Evolutionary conservation across 2,888 invertebrate genomes (phyloP), one percentile per base, ranked within the genome.

Genomic region (Shargacucullia verbasci): DNA sequence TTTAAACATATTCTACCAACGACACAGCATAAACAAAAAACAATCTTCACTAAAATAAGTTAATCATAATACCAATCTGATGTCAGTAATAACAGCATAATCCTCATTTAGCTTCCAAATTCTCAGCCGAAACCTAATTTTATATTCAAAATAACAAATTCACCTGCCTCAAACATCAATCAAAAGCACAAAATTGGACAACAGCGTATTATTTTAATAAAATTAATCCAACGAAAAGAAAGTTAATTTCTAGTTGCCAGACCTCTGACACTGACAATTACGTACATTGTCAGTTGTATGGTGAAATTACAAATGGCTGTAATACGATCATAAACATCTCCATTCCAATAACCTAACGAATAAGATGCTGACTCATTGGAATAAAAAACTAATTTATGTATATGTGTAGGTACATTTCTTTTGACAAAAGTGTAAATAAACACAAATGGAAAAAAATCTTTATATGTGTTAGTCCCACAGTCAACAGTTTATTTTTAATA

Each of bases 181-280:
- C 79, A 81, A 63, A 66, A 31, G 39, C 43, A 59, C 54, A 58
- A 66, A 65, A 72, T 71, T 60, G 49, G 66, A 59, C 58, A 62
- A 54, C 56, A 15, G n/a, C 38, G 40, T 45, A 69, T 75, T 74
- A 81, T 79, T 74, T 78, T 72, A 78, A 70, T 69, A 67, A 76
- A 75, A 76, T 71, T 71, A 63, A 64, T 68, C 59, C 45, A 54
- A 62, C 29, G 7, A 70, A 61, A 72, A 78, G 76, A 82, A 79
- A 83, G 72, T 70, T 70, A 66, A 72, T 74, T 64, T 74, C 44
- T 57, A 47, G 33, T 53, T 35, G 29, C 29, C 14, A 27, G 83
- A 87, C 87, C 88, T 87, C 66, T 88, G 87, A 87, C 88, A 76
- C 67, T 50, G 57, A 73, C 84, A 88, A 89, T 88, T 89, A 87